These are phyloP conservation scores for Ornithoptera alexandrae DNA, from an alignment of 2,888 invertebrate genomes.

Conservation along the genomic window DNA sequence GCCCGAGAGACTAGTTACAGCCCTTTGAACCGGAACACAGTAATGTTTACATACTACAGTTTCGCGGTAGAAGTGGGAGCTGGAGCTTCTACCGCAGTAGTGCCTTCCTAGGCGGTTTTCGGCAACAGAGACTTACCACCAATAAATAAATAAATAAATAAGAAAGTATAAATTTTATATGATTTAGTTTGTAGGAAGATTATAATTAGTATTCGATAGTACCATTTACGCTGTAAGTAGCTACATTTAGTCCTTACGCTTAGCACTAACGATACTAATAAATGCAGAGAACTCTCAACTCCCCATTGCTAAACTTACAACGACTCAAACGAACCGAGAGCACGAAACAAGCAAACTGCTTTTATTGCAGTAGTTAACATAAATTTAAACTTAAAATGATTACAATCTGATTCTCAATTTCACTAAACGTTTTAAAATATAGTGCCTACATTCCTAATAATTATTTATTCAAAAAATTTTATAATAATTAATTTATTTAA, in stretches of 20 bases:
- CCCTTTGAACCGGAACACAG: no score
- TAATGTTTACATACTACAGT: no score
- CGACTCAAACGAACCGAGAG: conserved; percentile 9
- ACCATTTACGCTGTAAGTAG: neutral
- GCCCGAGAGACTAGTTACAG: no score
- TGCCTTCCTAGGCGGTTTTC: no score
- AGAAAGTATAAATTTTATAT: neutral
- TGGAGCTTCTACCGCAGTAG: no score
- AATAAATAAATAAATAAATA: no score
- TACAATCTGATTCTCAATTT: conserved; percentile 13
- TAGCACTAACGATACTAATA: conserved; percentile 2
- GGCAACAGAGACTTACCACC: no score
- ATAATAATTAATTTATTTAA: neutral
- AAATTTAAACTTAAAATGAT: conserved; percentile 14
- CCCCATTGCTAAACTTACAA: conserved; percentile 14
- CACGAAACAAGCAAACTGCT: conserved; percentile 13
- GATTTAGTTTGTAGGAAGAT: neutral
- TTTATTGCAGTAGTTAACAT: conserved; percentile 6
- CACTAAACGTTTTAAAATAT: conserved; percentile 1
- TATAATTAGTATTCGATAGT: neutral
- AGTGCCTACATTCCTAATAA: neutral
- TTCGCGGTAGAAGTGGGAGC: no score
- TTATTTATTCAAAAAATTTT: neutral
- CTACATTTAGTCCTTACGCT: conserved; percentile 9
- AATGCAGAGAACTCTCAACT: conserved; percentile 17